Conservation (phyloP, 2,113 vertebrate genomes). For the Burhinus bistriatus region DNA sequence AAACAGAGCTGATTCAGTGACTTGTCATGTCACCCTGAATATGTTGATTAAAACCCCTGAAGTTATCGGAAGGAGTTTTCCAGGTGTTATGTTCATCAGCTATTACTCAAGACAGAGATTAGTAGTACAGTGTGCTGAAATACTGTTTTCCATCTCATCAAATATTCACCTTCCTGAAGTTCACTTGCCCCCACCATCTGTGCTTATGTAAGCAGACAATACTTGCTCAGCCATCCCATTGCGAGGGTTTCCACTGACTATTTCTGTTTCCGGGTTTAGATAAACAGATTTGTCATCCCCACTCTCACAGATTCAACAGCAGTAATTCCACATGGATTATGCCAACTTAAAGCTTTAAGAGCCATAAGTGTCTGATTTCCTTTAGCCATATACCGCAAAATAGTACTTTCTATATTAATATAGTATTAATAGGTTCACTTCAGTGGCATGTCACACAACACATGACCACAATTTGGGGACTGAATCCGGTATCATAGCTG, state of each 20-base stretch:
- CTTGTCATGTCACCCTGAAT: not conserved
- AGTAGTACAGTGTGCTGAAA: not conserved
- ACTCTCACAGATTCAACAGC: not conserved
- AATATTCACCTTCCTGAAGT: constrained; percentile 12
- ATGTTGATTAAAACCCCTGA: not conserved
- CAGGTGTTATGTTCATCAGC: not conserved
- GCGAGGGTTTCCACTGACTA: not conserved
- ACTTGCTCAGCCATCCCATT: not conserved
- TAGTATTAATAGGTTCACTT: not conserved
- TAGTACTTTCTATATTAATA: not conserved
- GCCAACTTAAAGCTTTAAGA: not conserved
- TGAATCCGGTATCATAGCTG: not conserved
- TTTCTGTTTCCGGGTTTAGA: not conserved
- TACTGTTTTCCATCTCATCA: constrained; percentile 5
- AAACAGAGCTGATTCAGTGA: not conserved
- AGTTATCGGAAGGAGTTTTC: not conserved
- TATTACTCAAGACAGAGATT: not conserved
- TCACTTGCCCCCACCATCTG: not conserved
- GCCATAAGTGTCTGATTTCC: not conserved
- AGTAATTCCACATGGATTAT: not conserved
- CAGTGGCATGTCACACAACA: not conserved
- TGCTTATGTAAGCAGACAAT: not conserved
- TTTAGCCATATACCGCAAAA: not conserved
- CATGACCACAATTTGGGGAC: not conserved
- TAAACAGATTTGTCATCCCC: not conserved